These are phyloP conservation scores for Drosophila murphyi DNA, from an alignment of 1,140 invertebrate genomes.

Conservation along the genomic window DNA sequence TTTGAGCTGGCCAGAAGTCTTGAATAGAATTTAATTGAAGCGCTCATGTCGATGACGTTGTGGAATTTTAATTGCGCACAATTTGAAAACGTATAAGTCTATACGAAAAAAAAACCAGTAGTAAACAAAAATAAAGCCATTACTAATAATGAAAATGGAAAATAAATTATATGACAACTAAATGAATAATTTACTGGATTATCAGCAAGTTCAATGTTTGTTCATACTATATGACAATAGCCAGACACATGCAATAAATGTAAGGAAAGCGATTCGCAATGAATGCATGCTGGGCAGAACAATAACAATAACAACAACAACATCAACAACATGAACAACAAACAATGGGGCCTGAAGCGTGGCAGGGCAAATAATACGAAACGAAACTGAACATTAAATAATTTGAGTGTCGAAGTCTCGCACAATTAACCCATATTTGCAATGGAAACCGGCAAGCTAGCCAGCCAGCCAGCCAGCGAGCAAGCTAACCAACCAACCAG, in stretches of 20 bases:
- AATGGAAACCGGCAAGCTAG: slow-evolving; percentile 53
- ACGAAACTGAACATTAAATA: slow-evolving; percentile 63
- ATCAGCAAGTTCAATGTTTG: slow-evolving; percentile 40
- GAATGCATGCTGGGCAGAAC: slow-evolving; percentile 15
- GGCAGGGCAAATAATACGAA: background rate
- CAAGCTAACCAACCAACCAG: background rate
- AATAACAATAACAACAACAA: slow-evolving; percentile 22
- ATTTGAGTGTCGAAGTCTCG: slow-evolving; percentile 70
- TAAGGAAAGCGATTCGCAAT: slow-evolving; percentile 25
- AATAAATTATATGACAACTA: slow-evolving; percentile 18
- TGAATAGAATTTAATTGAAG: slow-evolving; percentile 43
- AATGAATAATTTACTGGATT: slow-evolving; percentile 57
- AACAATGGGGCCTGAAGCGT: slow-evolving; percentile 22
- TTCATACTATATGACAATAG: slow-evolving; percentile 17
- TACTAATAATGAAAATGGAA: slow-evolving; percentile 53
- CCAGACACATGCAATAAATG: slow-evolving; percentile 44
- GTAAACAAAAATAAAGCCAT: slow-evolving; percentile 12
- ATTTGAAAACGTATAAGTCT: slow-evolving; percentile 34
- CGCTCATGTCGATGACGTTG: slow-evolving; percentile 32
- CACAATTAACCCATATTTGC: slow-evolving; percentile 79
- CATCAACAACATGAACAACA: slow-evolving; percentile 14
- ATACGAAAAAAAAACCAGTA: background rate
- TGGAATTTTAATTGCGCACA: slow-evolving; percentile 38
- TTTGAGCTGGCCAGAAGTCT: slow-evolving; percentile 8
- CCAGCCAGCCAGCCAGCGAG: background rate